Conservation (phyloP, 1,140 invertebrate species). For the Magallana ariakensis region DNA sequence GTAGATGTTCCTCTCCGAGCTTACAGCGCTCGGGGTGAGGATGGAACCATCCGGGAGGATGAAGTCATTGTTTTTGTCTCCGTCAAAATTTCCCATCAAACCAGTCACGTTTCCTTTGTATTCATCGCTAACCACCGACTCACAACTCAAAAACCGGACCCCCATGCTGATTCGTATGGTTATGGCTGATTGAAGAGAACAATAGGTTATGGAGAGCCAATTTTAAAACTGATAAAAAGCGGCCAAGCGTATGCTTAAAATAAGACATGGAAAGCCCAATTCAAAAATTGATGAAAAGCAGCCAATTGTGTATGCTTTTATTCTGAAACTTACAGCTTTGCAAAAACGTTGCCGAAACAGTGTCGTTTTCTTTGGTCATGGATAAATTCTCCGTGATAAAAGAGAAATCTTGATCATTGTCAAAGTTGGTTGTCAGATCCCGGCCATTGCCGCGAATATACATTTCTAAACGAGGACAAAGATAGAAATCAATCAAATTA, state of each 20-base stretch:
- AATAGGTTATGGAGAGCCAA: no score
- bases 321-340: neutral
- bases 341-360: neutral
- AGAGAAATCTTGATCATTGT: neutral
- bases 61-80: conserved; percentile 40
- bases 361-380: neutral
- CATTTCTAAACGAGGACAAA: neutral
- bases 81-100: conserved; percentile 42
- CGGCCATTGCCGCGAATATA: neutral
- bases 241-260: no score
- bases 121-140: neutral
- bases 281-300: neutral
- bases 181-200: neutral
- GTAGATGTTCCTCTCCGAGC: conserved; percentile 45
- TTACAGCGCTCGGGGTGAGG: neutral
- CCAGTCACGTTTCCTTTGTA: conserved; percentile 2
- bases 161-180: neutral
- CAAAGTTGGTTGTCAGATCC: neutral
- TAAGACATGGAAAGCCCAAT: neutral
- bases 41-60: conserved; percentile 27
- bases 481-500: neutral
- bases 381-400: neutral
- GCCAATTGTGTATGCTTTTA: neutral
- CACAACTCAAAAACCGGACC: neutral
- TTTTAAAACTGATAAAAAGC: neutral